Evolutionary conservation across 2,797 vertebrate species (phyloP), one percentile per base, ranked within the genome.

Genomic region (Ispidina lecontei): DNA sequence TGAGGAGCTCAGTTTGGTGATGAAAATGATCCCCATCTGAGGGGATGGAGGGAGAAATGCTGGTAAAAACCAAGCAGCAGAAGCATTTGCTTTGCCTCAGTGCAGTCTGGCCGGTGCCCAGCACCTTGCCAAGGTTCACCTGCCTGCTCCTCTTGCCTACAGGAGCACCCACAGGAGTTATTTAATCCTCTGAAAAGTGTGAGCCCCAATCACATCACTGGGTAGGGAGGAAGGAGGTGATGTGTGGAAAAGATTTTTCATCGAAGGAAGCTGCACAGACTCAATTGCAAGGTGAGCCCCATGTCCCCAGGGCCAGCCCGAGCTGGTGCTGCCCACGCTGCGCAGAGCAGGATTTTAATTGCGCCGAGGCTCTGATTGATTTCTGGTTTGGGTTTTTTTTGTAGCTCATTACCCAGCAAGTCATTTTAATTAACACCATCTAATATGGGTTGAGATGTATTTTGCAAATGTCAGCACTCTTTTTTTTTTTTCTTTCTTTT

Each of bases 381-480:
- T 91, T 37, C 12, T 31, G 28, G 49, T 49, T 21, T 6, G 33
- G 2, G 56, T 41, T 20, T 33, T 56, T 63, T 43, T 51, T 7
- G 90, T 77, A 67, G 77, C 90, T 85, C 88, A 49, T 58, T 79
- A 93, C 92, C 81, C 87, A 44, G 35, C 60, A 69, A 96, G 93
- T 91, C 91, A 90, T 90, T 96, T 94, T 95, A 95, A 97, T 97
- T 94, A 96, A 95, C 84, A 58, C 76, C 72, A 23, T 31, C 80
- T 84, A 85, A 90, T 65, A 89, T 6, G 14, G 67, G 67, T 82
- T 69, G 90, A 87, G 84, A 60, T 14, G 76, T 65, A 88, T 95
- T 95, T 91, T 90, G 93, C 93, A 77, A 85, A 90, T 60, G 89
- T 95, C 84, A 95, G 94, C 93, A 90, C 69, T 94, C 81, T 26